Evolutionary conservation across 1,140 invertebrate genomes (phyloP), one percentile per base, ranked within the genome.

Genomic region (Homalodisca vitripennis): DNA sequence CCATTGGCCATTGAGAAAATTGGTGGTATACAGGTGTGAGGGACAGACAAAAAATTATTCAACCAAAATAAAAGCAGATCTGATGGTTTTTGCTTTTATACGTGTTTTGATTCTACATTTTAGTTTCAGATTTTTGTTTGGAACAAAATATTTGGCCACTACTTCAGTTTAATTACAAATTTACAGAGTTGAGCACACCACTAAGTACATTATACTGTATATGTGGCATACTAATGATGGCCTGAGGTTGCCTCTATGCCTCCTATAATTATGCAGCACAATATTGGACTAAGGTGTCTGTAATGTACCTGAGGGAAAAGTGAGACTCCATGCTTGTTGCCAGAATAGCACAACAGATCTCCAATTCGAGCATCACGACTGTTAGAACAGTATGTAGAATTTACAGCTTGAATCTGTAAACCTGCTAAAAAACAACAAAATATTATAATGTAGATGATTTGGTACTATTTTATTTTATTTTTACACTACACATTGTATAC

Each of bases 341-440:
- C 34, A 24, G 34, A n/a, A 68, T 80, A 80, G 84, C 83, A 86
- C 27, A 86, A 73, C 57, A 86, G 78, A 73, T 86, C 83, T 31
- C 80, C 81, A 51, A 86, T 60, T 24, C 41, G 29, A 46, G 68
- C 53, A n/a, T 69, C 63, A 60, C 41, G 20, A 47, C 29, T 64
- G 26, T 27, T 69, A 13, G 47, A 30, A 55, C 2, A 62, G 3
- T 27, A 27, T 27, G 14, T 60, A 13, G 22, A 30, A 26, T 60
- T 60, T 6, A 60, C 24, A 24, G 55, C 2, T 3, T 60, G 26
- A 12, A 13, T 60, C 29, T 60, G 55, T 6, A 60, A 13, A 10
- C 3, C 14, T 29, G 26, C 22, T 27, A 13, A 6, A 27, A 22
- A 13, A 22, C 3, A 24, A 10, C 26, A 29, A 60, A 13, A 26